Evolutionary conservation across 2,797 vertebrate species (phyloP).

Genomic region (Anguilla anguilla): DNA sequence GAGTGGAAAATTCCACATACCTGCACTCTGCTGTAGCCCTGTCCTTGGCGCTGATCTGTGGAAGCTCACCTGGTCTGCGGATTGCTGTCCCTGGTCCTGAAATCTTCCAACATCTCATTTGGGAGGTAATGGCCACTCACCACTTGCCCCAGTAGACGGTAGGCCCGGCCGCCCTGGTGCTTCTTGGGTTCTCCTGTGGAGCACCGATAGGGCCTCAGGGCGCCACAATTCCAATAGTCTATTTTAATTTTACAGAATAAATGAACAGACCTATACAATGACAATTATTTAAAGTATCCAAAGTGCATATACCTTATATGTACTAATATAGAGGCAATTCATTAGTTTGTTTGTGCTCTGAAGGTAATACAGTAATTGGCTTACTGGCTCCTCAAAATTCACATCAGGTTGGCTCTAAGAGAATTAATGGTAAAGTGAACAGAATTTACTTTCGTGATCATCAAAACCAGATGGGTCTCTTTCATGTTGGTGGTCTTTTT

Average conservation of each 20-base stretch:
- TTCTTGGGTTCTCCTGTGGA: too few species aligned
- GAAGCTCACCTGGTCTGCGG: too few species aligned
- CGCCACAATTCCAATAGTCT: not conserved
- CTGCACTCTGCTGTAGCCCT: too few species aligned
- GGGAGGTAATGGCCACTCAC: too few species aligned
- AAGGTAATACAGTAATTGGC: not conserved
- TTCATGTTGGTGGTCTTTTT: not conserved
- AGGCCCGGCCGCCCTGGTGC: too few species aligned
- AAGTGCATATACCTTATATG: not conserved
- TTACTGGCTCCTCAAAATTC: not conserved
- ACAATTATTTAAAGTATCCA: not conserved
- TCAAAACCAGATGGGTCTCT: not conserved
- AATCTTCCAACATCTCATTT: too few species aligned
- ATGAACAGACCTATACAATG: not conserved
- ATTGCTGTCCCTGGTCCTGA: too few species aligned
- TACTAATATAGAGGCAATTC: not conserved
- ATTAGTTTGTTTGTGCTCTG: not conserved
- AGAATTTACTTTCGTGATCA: not conserved
- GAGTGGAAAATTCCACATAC: too few species aligned
- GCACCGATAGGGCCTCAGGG: too few species aligned
- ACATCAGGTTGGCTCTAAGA: not conserved
- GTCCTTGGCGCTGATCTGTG: too few species aligned
- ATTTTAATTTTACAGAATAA: not conserved
- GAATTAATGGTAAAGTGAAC: not conserved
- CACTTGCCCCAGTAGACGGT: too few species aligned